Percentiles rank a stretch among this genome's conserved stretches.
These are phyloP conservation scores for Bos javanicus DNA, from an alignment of 2,113 vertebrate species.

Conservation along the genomic window DNA sequence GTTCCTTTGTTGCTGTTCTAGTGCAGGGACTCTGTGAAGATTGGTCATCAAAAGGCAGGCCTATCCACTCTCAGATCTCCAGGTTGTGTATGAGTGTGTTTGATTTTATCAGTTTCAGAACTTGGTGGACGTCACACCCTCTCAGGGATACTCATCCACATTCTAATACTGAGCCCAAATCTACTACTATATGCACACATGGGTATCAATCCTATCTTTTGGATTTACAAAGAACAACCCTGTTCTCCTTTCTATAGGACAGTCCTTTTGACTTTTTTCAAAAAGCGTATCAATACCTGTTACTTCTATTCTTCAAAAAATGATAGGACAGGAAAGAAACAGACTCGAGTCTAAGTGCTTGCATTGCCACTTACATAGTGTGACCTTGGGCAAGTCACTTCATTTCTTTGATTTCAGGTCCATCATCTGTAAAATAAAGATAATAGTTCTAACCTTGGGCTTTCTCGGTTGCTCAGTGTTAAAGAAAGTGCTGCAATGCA, in stretches of 20 bases:
- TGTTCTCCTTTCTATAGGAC: background rate
- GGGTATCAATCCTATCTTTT: background rate
- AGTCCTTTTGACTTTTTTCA: background rate
- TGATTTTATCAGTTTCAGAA: background rate
- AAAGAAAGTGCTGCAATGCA: background rate
- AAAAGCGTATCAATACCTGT: background rate
- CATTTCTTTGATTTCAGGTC: background rate
- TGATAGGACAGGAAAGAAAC: background rate
- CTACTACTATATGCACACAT: background rate
- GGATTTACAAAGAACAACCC: background rate
- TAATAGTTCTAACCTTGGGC: background rate
- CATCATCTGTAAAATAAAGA: background rate
- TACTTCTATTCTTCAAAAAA: background rate
- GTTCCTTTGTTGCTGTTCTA: background rate
- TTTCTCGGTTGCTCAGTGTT: background rate
- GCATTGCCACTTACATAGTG: background rate
- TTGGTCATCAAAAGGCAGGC: background rate
- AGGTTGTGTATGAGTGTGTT: background rate
- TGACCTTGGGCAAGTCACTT: background rate
- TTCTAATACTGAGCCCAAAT: background rate
- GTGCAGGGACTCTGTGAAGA: background rate
- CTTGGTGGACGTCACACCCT: background rate
- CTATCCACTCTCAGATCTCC: background rate
- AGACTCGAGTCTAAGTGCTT: background rate
- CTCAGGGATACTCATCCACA: background rate